A percentile compares a stretch with the other conserved stretches of the same genome.
phyloP scores from a whole-genome alignment of 2,797 vertebrate genomes.

The Gallinago nigripennis region DNA sequence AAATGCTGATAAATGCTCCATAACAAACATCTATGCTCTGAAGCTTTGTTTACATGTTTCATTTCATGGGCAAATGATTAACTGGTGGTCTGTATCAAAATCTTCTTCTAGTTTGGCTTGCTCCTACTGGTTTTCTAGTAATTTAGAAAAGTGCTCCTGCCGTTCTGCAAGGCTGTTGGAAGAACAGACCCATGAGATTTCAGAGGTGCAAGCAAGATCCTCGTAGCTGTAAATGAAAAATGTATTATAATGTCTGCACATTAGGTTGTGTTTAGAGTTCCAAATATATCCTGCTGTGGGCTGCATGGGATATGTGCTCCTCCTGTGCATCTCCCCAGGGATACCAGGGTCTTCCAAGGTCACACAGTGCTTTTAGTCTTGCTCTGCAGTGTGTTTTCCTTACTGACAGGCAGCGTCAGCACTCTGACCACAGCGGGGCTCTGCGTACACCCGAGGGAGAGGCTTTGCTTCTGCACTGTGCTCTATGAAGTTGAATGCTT shows the following conservation, averaged over 20 bases:
- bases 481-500: background rate
- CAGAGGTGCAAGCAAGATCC: background rate
- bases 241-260: background rate
- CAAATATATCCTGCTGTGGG: background rate
- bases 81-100: background rate
- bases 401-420: background rate
- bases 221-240: conserved; percentile 9
- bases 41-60: background rate
- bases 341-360: background rate
- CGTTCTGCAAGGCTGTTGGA: background rate
- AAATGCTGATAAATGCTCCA: background rate
- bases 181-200: background rate
- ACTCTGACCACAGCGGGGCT: background rate
- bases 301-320: background rate
- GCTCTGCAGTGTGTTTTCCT: background rate
- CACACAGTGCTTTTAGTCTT: background rate
- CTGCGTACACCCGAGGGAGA: background rate
- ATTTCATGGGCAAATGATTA: conserved; percentile 9
- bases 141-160: background rate
- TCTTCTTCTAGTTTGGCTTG: background rate
- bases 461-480: background rate
- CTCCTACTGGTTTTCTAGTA: background rate
- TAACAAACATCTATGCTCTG: background rate
- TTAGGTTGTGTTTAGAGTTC: background rate
- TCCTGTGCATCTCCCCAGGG: background rate